Evolutionary conservation across 2,888 invertebrate species (phyloP).

Genomic region (Rotaria macrura): DNA sequence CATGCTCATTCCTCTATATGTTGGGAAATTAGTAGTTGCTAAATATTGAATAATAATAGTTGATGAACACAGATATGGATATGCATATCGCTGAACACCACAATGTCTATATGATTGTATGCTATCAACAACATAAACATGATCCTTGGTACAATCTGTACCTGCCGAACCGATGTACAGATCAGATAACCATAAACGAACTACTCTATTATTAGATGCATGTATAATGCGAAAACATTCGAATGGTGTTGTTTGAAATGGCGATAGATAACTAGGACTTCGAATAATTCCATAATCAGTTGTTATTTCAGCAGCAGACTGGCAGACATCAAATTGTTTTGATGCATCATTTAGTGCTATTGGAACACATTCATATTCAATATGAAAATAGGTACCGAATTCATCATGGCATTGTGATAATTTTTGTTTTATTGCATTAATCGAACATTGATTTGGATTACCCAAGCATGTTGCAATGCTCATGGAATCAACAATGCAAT

Average conservation of each 20-base stretch:
- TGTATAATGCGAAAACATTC: not conserved
- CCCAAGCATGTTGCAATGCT: not conserved
- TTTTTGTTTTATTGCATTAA: not conserved
- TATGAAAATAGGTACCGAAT: not conserved
- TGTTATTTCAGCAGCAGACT: not conserved
- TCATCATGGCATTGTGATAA: not conserved
- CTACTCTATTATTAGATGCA: not conserved
- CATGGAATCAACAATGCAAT: not conserved
- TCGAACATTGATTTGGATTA: not conserved
- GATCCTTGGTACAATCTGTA: not conserved
- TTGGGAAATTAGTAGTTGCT: not conserved
- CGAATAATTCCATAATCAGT: not conserved
- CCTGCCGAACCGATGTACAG: not conserved
- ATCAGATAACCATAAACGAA: slow-evolving; percentile 6
- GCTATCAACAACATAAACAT: not conserved
- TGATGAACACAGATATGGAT: not conserved
- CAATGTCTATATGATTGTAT: not conserved
- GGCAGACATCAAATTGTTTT: not conserved
- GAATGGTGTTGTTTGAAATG: not conserved
- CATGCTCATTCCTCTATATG: not conserved
- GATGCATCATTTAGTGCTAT: not conserved
- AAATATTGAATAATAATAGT: not conserved
- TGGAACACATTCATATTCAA: not conserved
- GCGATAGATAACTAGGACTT: slow-evolving; percentile 3
- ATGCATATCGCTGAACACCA: not conserved